These are phyloP conservation scores for Taphrorychus bicolor DNA, from an alignment of 2,888 invertebrate genomes.

Conservation along the genomic window DNA sequence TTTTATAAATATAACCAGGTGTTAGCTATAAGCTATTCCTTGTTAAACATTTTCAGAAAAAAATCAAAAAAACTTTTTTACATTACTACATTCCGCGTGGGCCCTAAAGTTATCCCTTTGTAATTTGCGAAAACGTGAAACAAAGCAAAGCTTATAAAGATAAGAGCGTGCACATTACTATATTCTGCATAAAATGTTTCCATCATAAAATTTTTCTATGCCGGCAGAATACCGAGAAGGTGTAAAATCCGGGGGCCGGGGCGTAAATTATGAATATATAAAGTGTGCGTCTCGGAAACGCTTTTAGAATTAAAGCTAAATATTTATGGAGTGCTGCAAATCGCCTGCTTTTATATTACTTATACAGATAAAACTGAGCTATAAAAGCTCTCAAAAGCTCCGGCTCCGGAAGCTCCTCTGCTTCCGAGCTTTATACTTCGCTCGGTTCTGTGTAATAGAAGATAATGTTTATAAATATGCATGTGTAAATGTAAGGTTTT, in stretches of 20 bases:
- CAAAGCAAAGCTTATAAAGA: slow-evolving; percentile 30
- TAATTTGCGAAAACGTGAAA: slow-evolving; percentile 22
- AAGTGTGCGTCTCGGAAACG: slow-evolving; percentile 59
- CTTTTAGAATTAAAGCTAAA: slow-evolving; percentile 62
- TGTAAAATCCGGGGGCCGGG: slow-evolving; percentile 31
- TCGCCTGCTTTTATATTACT: slow-evolving; percentile 62
- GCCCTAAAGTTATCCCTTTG: slow-evolving; percentile 2
- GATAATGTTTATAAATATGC: slow-evolving; percentile 63
- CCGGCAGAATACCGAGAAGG: slow-evolving; percentile 35
- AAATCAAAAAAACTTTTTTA: neutral
- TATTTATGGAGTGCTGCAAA: slow-evolving; percentile 62
- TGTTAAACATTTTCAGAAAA: neutral
- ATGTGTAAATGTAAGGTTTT: slow-evolving; percentile 60
- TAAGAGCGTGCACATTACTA: slow-evolving; percentile 30
- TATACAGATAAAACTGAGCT: slow-evolving; percentile 61
- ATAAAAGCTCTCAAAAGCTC: slow-evolving; percentile 59
- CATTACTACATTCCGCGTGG: neutral
- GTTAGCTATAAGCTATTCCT: no score
- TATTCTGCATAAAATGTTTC: slow-evolving; percentile 33
- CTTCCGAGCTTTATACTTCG: slow-evolving; percentile 54
- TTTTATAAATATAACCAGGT: no score
- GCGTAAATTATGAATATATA: slow-evolving; percentile 58
- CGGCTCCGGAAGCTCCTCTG: slow-evolving; percentile 53
- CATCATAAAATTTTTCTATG: slow-evolving; percentile 36
- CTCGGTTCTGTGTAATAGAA: slow-evolving; percentile 60